Evolutionary conservation across 2,888 invertebrate genomes (phyloP), one percentile per base, ranked within the genome.

Genomic region (Anagyrus pseudococci): DNA sequence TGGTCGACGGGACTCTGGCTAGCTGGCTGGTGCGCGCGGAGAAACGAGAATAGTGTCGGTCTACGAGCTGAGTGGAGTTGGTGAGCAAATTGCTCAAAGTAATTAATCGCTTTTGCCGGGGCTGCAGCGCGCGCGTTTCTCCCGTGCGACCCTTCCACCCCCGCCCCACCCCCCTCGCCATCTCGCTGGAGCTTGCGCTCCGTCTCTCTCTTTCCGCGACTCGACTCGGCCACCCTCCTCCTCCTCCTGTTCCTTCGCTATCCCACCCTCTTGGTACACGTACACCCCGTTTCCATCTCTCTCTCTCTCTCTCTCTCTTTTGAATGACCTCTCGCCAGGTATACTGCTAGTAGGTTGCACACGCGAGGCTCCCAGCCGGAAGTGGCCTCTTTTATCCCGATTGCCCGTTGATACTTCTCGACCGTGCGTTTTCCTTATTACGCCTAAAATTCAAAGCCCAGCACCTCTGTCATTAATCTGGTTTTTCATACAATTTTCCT

Each of bases 71-170:
- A 76, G 77, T 76, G 75, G 78, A 78, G 77, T 78, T 77, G 77
- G 77, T 75, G 78, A 78, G 78, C 78, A 79, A 79, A 79, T 79
- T 79, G 78, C 78, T 78, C 78, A 79, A 78, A 79, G 78, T 79
- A 79, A 79, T 79, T 79, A 79, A 79, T 79, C 78, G 78, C 78
- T 79, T 78, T 78, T 78, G 77, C 77, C 75, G 77, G n/a, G n/a
- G 44, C 26, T 37, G 46, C 46, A 8, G 54, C 41, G 58, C 19
- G 19, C 47, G 26, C 43, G 49, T 57, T 47, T 47, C 48, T 33
- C 44, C 44, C n/a, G n/a, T n/a, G n/a, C n/a, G n/a, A n/a, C n/a
- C n/a, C n/a, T n/a, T n/a, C n/a, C n/a, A n/a, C n/a, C n/a, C n/a
- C n/a, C n/a, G n/a, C n/a, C n/a, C 46, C n/a, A 3, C 15, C 19